A percentile compares a stretch with the other conserved stretches of the same genome.
Evolutionary conservation across 2,888 invertebrate genomes (phyloP).

Genomic region (Deladenus siricidicola): DNA sequence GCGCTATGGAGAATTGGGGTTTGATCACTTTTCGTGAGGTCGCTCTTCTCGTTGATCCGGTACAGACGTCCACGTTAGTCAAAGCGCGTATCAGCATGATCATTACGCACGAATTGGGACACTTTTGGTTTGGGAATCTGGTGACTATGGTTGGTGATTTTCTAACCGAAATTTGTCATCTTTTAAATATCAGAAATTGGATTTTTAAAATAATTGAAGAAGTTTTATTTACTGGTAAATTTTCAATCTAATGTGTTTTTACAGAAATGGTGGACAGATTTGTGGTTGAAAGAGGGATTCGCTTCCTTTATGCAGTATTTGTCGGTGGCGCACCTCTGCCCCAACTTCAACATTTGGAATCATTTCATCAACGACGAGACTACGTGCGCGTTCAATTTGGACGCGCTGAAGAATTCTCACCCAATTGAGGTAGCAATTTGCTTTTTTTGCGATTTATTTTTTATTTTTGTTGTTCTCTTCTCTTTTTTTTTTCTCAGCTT

Average conservation of each 20-base stretch:
- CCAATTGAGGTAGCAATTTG: slow-evolving; percentile 82
- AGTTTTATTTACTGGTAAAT: neutral
- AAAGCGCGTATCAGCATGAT: slow-evolving; percentile 76
- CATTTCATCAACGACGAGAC: slow-evolving; percentile 85
- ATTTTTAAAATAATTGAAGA: neutral
- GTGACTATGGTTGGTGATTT: slow-evolving; percentile 71
- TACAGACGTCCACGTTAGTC: slow-evolving; percentile 70
- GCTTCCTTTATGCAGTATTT: slow-evolving; percentile 80
- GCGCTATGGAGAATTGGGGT: slow-evolving; percentile 71
- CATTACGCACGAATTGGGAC: slow-evolving; percentile 76
- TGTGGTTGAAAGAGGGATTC: slow-evolving; percentile 32
- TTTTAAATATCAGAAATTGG: neutral
- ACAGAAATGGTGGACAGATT: slow-evolving; percentile 49
- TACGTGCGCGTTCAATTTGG: slow-evolving; percentile 70
- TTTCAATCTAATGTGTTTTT: slow-evolving; percentile 13
- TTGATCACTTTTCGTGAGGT: slow-evolving; percentile 71
- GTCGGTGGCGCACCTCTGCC: slow-evolving; percentile 82
- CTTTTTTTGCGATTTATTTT: too few species aligned
- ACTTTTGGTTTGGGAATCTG: slow-evolving; percentile 96
- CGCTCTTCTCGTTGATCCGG: slow-evolving; percentile 66
- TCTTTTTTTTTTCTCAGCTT: too few species aligned
- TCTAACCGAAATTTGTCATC: neutral
- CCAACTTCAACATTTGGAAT: slow-evolving; percentile 92
- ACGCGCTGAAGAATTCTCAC: slow-evolving; percentile 73
- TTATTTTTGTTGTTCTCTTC: too few species aligned